These are phyloP conservation scores for Coregonus suidteri DNA, from an alignment of 2,797 vertebrate genomes.

Conservation along the genomic window DNA sequence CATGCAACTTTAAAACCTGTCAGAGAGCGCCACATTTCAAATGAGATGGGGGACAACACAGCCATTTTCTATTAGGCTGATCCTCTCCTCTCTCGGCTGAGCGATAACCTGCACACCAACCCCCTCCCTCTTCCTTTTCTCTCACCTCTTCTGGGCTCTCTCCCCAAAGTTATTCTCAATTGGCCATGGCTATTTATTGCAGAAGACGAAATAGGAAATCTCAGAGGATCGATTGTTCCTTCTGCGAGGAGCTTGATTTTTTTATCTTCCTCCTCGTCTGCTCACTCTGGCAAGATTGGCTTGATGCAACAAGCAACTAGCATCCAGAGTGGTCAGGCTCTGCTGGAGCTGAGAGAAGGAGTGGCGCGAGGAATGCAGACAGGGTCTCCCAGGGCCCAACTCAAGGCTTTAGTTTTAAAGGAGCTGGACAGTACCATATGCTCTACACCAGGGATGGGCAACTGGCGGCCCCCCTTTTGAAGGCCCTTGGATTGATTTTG, in stretches of 20 bases:
- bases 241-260: slow-evolving; percentile 10
- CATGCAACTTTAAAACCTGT: slow-evolving; percentile 47
- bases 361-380: no score
- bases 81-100: slow-evolving; percentile 20
- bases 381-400: no score
- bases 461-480: no score
- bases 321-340: neutral
- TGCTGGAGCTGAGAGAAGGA: neutral
- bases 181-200: slow-evolving; percentile 39
- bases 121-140: neutral
- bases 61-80: slow-evolving; percentile 59
- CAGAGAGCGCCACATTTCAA: slow-evolving; percentile 54
- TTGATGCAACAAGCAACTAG: slow-evolving; percentile 2
- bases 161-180: slow-evolving; percentile 13
- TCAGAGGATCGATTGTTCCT: slow-evolving; percentile 31
- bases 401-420: no score
- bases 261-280: neutral
- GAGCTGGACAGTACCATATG: no score
- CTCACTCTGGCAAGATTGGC: neutral
- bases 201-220: slow-evolving; percentile 31
- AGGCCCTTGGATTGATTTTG: no score
- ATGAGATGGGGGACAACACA: slow-evolving; percentile 52
- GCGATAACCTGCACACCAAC: slow-evolving; percentile 41
- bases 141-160: slow-evolving; percentile 2
- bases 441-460: no score